Evolutionary conservation across 2,888 invertebrate genomes (phyloP).

Genomic region (Tipula unca): DNA sequence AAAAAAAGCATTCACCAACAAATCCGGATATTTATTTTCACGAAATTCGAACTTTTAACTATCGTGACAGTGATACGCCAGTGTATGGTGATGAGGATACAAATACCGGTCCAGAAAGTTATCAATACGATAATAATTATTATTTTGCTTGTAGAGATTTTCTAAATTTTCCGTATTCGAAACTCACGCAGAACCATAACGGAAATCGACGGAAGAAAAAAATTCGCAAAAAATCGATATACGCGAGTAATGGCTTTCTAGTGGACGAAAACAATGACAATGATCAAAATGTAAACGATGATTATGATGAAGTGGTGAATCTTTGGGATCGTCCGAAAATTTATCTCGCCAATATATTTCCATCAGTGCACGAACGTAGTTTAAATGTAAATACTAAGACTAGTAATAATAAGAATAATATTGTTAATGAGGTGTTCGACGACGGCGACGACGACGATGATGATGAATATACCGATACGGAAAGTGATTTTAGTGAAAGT

Average conservation of each 20-base stretch:
- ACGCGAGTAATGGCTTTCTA: background rate
- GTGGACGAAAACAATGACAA: background rate
- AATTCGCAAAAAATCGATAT: conserved; percentile 18
- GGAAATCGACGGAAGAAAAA: background rate
- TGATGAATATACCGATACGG: conserved; percentile 28
- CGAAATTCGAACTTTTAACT: conserved; percentile 28
- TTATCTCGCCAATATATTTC: conserved; percentile 28
- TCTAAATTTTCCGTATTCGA: conserved; percentile 22
- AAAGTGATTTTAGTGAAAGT: conserved; percentile 29
- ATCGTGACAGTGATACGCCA: background rate
- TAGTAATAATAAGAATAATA: background rate
- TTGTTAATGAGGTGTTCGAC: background rate
- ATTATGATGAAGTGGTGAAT: background rate
- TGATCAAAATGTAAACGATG: background rate
- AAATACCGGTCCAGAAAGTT: background rate
- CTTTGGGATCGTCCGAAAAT: conserved; percentile 25
- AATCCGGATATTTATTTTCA: conserved; percentile 27
- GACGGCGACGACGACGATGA: conserved; percentile 21
- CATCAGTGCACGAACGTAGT: conserved; percentile 23
- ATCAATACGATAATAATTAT: background rate
- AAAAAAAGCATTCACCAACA: background rate
- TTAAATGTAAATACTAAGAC: conserved; percentile 21
- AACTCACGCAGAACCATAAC: conserved; percentile 17
- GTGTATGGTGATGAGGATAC: background rate
- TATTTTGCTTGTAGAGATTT: conserved; percentile 23